Conservation (phyloP, 92 coral and sea anemone genomes). For the Palythoa heliodiscus region DNA sequence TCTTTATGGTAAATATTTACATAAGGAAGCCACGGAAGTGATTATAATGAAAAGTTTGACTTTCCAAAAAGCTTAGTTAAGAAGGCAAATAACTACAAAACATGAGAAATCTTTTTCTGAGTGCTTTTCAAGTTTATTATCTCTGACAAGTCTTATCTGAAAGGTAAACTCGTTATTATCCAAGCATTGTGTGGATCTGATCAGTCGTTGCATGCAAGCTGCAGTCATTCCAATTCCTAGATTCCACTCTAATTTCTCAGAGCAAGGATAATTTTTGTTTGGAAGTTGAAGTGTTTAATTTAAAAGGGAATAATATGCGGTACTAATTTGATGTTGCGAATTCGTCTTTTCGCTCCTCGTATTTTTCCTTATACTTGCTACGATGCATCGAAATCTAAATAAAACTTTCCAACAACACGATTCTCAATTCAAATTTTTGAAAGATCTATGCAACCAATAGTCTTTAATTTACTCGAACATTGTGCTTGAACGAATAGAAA, state of each 20-base stretch:
- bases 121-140: slow-evolving; percentile 47
- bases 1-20: slow-evolving; percentile 37
- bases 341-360: not conserved
- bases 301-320: not conserved
- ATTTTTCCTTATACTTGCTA: not conserved
- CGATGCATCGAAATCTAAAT: not conserved
- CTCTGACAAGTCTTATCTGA: slow-evolving; percentile 44
- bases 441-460: slow-evolving; percentile 8
- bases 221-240: not conserved
- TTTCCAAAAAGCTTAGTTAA: slow-evolving; percentile 35
- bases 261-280: not conserved
- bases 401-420: not conserved
- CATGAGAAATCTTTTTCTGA: slow-evolving; percentile 29
- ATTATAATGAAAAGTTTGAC: slow-evolving; percentile 35
- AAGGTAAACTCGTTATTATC: slow-evolving; percentile 28
- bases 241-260: not conserved
- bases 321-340: not conserved
- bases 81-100: slow-evolving; percentile 34
- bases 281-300: not conserved
- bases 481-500: slow-evolving; percentile 27
- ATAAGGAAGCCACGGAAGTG: slow-evolving; percentile 30
- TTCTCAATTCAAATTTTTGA: not conserved
- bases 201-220: slow-evolving; percentile 14
- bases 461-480: not conserved
- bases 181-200: slow-evolving; percentile 18